Evolutionary conservation across 2,888 invertebrate species (phyloP).

Genomic region (Eubasilissa splendida): DNA sequence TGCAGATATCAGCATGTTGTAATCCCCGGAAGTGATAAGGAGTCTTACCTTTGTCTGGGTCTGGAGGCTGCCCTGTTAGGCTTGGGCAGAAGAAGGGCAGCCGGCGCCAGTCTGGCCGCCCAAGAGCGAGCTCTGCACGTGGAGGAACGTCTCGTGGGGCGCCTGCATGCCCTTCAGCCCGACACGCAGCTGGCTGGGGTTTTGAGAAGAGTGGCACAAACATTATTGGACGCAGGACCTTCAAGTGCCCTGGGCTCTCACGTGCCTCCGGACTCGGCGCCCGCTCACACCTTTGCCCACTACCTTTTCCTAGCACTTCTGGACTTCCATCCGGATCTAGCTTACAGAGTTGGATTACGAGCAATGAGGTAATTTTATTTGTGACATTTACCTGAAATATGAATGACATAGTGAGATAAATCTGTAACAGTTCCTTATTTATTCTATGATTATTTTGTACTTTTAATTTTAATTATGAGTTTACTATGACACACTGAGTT

Average conservation of each 20-base stretch:
- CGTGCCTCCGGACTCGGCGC: constrained; percentile 87
- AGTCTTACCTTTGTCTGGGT: constrained; percentile 83
- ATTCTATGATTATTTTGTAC: no score
- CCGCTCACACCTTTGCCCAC: constrained; percentile 88
- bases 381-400: neutral
- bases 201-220: constrained; percentile 77
- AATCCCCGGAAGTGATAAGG: constrained; percentile 82
- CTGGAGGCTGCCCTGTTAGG: constrained; percentile 86
- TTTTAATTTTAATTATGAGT: neutral
- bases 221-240: constrained; percentile 84
- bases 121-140: constrained; percentile 77
- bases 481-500: no score
- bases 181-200: constrained; percentile 81
- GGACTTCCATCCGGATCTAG: constrained; percentile 83
- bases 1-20: constrained; percentile 83
- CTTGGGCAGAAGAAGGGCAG: constrained; percentile 82
- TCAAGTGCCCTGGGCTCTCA: constrained; percentile 80
- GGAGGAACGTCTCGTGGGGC: constrained; percentile 84
- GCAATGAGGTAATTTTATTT: constrained; percentile 76
- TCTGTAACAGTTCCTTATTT: no score
- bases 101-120: constrained; percentile 87
- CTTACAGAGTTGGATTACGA: constrained; percentile 83
- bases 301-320: constrained; percentile 85
- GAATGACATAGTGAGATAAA: no score
- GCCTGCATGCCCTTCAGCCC: constrained; percentile 83